A percentile compares a stretch with the other conserved stretches of the same genome.
Evolutionary conservation across 1,140 invertebrate genomes (phyloP).

Genomic region (Pachypsylla venusta): DNA sequence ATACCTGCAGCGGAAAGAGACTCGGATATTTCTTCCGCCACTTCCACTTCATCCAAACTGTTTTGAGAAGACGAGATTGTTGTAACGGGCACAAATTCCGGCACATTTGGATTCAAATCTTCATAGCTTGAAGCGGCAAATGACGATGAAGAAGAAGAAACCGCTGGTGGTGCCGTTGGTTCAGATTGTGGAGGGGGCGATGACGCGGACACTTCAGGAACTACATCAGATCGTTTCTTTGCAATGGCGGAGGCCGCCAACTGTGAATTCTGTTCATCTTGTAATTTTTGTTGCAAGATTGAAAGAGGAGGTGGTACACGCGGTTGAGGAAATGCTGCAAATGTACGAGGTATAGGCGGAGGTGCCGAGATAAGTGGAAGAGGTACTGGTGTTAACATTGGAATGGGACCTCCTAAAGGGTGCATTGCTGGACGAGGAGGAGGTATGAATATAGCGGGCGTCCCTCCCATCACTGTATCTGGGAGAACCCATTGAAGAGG

Average conservation of each 20-base stretch:
- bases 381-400: conserved; percentile 12
- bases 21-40: conserved; percentile 4
- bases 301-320: neutral
- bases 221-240: neutral
- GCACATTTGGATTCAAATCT: conserved; percentile 66
- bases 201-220: conserved; percentile 4
- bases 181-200: conserved; percentile 5
- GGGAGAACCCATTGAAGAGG: conserved; percentile 76
- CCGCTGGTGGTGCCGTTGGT: conserved; percentile 5
- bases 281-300: no score
- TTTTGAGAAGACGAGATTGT: conserved; percentile 3
- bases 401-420: conserved; percentile 19
- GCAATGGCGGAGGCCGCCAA: neutral
- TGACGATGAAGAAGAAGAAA: conserved; percentile 16
- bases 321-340: conserved; percentile 5
- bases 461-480: conserved; percentile 34
- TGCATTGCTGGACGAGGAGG: conserved; percentile 22
- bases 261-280: no score
- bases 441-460: conserved; percentile 24
- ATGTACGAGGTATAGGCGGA: conserved; percentile 42
- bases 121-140: conserved; percentile 29
- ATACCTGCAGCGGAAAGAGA: neutral
- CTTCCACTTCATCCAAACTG: conserved; percentile 5
- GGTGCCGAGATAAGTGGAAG: conserved; percentile 29
- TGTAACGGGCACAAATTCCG: conserved; percentile 56